Conservation (phyloP, 2,888 invertebrate species). For the Caenorhabditis drosophilae region DNA sequence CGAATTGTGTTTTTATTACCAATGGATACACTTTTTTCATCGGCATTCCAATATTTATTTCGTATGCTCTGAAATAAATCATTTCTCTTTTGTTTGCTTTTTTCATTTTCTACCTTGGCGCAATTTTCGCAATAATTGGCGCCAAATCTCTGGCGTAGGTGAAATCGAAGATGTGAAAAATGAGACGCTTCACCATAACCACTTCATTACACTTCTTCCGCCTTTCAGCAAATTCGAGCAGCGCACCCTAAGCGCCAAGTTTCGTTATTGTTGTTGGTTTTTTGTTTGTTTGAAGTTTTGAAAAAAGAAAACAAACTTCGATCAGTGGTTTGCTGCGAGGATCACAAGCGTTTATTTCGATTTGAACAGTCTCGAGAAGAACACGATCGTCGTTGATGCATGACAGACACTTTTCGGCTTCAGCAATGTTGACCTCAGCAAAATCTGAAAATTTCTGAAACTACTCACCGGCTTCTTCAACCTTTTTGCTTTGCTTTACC, state of each 20-base stretch:
- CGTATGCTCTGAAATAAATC: too few species aligned
- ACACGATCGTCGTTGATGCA: conserved; percentile 24
- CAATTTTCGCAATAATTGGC: conserved; percentile 9
- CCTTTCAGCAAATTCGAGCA: conserved; percentile 12
- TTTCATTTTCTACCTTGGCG: too few species aligned
- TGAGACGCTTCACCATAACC: conserved; percentile 13
- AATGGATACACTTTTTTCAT: conserved; percentile 23
- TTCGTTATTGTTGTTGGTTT: conserved; percentile 4
- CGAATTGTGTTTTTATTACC: conserved; percentile 5
- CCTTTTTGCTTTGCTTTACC: conserved; percentile 9
- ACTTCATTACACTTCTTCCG: conserved; percentile 9
- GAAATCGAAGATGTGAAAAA: conserved; percentile 25
- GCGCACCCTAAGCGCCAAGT: too few species aligned
- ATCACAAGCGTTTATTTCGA: conserved; percentile 25
- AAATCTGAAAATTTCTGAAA: conserved; percentile 24
- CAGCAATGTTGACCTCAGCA: conserved; percentile 27
- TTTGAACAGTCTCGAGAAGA: conserved; percentile 19
- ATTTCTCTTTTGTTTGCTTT: too few species aligned
- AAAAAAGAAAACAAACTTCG: too few species aligned
- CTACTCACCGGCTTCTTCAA: too few species aligned
- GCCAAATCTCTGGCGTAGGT: conserved; percentile 15
- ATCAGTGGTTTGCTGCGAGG: conserved; percentile 6
- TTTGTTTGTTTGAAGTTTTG: too few species aligned
- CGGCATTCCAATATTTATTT: conserved; percentile 22
- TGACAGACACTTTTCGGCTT: conserved; percentile 27